These are phyloP conservation scores for Sclerurus mexicanus DNA, from an alignment of 2,113 vertebrate species.

Conservation along the genomic window DNA sequence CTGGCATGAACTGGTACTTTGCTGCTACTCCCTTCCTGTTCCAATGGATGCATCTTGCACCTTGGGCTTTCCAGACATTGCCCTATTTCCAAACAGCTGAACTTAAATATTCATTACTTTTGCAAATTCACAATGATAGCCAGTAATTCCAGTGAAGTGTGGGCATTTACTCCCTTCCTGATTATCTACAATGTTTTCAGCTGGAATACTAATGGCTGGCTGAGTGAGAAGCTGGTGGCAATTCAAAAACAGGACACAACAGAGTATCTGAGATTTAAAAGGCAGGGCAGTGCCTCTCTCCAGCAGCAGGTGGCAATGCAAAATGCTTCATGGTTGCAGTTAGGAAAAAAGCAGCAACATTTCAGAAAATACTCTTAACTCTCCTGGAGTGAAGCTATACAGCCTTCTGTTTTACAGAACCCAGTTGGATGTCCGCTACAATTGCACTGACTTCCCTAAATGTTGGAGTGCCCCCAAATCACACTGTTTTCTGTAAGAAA, in stretches of 20 bases:
- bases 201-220: neutral
- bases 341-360: neutral
- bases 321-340: neutral
- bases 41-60: neutral
- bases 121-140: neutral
- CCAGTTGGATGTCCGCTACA: neutral
- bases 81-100: neutral
- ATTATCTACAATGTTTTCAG: neutral
- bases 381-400: neutral
- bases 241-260: neutral
- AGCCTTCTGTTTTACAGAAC: constrained; percentile 3
- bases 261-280: neutral
- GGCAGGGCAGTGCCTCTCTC: neutral
- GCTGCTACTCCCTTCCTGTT: neutral
- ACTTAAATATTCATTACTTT: neutral
- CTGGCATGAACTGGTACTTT: neutral
- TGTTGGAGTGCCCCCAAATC: neutral
- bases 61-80: neutral
- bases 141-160: neutral
- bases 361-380: constrained; percentile 45
- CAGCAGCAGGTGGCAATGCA: constrained; percentile 71
- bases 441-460: neutral
- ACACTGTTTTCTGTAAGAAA: neutral
- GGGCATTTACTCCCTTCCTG: neutral
- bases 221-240: neutral